These are phyloP conservation scores for Orchestia grillus DNA, from an alignment of 1,140 invertebrate species.

Conservation along the genomic window DNA sequence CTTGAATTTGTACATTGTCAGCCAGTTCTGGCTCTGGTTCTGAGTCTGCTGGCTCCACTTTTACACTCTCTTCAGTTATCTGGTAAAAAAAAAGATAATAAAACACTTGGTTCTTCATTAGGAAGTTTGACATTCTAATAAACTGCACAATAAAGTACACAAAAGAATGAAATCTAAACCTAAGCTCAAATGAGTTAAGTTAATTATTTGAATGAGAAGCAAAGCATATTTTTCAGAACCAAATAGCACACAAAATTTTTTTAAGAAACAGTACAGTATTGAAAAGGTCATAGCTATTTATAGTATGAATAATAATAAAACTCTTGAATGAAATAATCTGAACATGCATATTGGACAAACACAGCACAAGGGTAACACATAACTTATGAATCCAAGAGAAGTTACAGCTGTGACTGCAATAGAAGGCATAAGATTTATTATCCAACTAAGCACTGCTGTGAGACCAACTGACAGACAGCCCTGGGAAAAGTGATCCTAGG, in stretches of 20 bases:
- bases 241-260: too few relatives aligned
- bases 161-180: not conserved
- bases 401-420: too few relatives aligned
- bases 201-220: not conserved
- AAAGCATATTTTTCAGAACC: too few relatives aligned
- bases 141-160: not conserved
- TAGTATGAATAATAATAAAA: too few relatives aligned
- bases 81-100: not conserved
- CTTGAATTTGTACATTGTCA: not conserved
- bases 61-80: constrained; percentile 4
- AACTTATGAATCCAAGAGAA: too few relatives aligned
- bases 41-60: not conserved
- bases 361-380: too few relatives aligned
- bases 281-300: not conserved
- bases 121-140: not conserved
- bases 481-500: too few relatives aligned
- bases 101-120: not conserved
- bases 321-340: too few relatives aligned
- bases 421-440: too few relatives aligned
- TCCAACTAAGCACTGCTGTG: too few relatives aligned
- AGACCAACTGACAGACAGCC: too few relatives aligned
- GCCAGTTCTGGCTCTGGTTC: not conserved
- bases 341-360: too few relatives aligned
- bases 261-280: not conserved
- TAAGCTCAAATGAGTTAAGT: not conserved